Evolutionary conservation across 1,140 invertebrate species (phyloP).

Genomic region (Pachyrhynchus sulphureomaculatus): DNA sequence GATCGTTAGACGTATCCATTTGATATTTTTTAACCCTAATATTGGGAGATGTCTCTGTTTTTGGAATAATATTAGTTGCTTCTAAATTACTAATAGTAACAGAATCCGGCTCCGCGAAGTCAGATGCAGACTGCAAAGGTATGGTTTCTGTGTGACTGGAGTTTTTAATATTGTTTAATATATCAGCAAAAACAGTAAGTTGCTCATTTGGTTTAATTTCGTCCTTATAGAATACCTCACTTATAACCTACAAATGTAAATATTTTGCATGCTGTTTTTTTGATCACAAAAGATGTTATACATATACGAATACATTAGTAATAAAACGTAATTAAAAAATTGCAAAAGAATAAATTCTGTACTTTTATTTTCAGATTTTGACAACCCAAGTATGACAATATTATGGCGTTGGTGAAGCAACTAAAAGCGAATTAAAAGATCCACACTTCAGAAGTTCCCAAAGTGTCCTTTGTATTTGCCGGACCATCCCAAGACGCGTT

Average conservation of each 20-base stretch:
- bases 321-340: neutral
- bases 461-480: too few relatives aligned
- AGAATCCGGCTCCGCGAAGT: constrained; percentile 15
- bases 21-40: constrained; percentile 20
- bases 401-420: too few relatives aligned
- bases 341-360: too few relatives aligned
- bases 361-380: too few relatives aligned
- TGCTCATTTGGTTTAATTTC: constrained; percentile 50
- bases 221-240: constrained; percentile 49
- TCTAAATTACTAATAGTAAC: constrained; percentile 23
- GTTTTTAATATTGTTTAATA: constrained; percentile 49
- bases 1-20: constrained; percentile 4
- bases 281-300: neutral
- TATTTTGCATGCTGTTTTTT: neutral
- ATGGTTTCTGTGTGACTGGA: constrained; percentile 3
- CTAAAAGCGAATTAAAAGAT: too few relatives aligned
- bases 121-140: constrained; percentile 3
- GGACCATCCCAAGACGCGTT: too few relatives aligned
- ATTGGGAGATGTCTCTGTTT: neutral
- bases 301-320: neutral
- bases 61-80: neutral
- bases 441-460: too few relatives aligned
- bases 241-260: constrained; percentile 30
- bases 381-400: too few relatives aligned
- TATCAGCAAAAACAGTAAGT: constrained; percentile 47